Evolutionary conservation across 2,888 invertebrate species (phyloP), one percentile per base, ranked within the genome.

Genomic region (Lathronympha strigana): DNA sequence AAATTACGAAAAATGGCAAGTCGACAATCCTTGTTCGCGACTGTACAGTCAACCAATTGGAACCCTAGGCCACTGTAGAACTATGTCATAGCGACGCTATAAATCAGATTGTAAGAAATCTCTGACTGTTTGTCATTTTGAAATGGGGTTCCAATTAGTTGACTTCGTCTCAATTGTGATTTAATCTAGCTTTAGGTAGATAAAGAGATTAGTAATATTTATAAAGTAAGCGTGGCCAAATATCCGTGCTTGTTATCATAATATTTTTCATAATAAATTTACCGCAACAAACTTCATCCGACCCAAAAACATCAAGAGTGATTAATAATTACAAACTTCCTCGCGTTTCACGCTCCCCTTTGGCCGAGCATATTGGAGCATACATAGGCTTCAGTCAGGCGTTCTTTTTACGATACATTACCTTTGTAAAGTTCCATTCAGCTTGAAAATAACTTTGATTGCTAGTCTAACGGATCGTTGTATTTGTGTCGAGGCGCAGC

Each of bases 281-380:
- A 36, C 33, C n/a, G n/a, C 38, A 21, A 31, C 49, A 31, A 40
- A 50, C 38, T 62, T 62, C 47, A 49, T 21, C 15, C 40, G 63
- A 49, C 49, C 28, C 49, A 50, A 40, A 55, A 38, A 55, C 49
- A 38, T 45, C 58, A 51, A 19, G n/a, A 43, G 50, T 58, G 43
- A 45, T 58, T 50, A 58, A 50, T 57, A 63, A 51, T 57, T 43
- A 49, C 40, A 63, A 63, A 51, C 51, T 45, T 58, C 45, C 51
- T 55, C 28, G 17, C 45, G 58, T 51, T 58, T 25, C 36, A 21
- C 31, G 23, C 50, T 51, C 51, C 58, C 40, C 55, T 36, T 19
- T n/a, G 15, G 36, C 15, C 21, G 31, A 40, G 49, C 55, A 43
- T 40, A 25, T 19, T 31, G 43, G 28, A 38, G 25, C 43, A 50